Percentiles rank a stretch among this genome's conserved stretches.
Evolutionary conservation across 2,888 invertebrate genomes (phyloP).

Genomic region (Ernsta delagoae): DNA sequence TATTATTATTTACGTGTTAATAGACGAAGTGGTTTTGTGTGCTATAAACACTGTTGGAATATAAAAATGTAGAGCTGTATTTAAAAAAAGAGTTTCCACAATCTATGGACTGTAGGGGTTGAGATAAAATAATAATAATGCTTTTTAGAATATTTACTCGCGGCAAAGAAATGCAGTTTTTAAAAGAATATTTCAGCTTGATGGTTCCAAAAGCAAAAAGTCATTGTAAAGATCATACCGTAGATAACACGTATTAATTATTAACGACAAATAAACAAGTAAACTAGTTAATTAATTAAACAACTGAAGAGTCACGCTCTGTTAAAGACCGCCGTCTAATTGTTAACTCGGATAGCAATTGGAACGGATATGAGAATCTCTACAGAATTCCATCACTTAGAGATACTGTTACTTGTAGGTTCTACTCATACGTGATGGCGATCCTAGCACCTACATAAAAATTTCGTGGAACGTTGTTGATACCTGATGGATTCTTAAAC

Average conservation of each 20-base stretch:
- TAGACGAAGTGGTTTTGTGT: too few species aligned
- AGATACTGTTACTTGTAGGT: background rate
- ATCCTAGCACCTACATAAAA: background rate
- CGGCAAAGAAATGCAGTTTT: too few species aligned
- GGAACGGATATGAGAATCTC: slow-evolving; percentile 21
- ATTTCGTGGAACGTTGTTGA: too few species aligned
- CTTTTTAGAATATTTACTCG: too few species aligned
- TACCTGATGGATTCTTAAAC: too few species aligned
- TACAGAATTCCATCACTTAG: slow-evolving; percentile 10
- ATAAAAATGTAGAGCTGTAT: too few species aligned
- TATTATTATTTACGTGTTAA: too few species aligned
- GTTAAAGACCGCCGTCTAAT: slow-evolving; percentile 12
- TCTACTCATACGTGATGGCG: background rate
- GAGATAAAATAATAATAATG: too few species aligned
- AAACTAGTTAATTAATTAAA: slow-evolving; percentile 25
- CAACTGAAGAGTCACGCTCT: slow-evolving; percentile 24
- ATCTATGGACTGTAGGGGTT: too few species aligned
- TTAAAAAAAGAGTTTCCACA: too few species aligned
- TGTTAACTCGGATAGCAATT: slow-evolving; percentile 32
- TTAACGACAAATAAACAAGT: slow-evolving; percentile 23
- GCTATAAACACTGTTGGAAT: too few species aligned
- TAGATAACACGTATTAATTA: slow-evolving; percentile 12
- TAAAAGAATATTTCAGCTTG: background rate
- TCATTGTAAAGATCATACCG: background rate
- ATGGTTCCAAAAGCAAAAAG: background rate